These are phyloP conservation scores for Drymonia ruficornis DNA, from an alignment of 2,888 invertebrate genomes.

Conservation along the genomic window DNA sequence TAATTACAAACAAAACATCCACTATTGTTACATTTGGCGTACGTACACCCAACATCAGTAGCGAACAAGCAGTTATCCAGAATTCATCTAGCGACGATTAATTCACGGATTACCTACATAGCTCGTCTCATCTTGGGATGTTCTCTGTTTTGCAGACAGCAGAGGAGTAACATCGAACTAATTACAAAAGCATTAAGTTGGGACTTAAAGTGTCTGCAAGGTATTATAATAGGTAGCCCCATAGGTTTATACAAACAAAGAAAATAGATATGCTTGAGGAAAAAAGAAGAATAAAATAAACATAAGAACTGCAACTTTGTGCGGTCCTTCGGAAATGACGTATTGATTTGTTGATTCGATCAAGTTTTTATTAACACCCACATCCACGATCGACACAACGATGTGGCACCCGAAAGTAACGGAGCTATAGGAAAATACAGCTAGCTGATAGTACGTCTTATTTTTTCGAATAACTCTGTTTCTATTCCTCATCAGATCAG, in stretches of 20 bases:
- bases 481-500: no score
- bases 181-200: slow-evolving; percentile 18
- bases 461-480: no score
- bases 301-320: background rate
- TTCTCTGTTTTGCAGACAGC: background rate
- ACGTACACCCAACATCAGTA: no score
- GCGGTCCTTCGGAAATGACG: background rate
- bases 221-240: background rate
- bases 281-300: background rate
- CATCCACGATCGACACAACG: no score
- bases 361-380: no score
- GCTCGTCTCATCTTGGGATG: slow-evolving; percentile 10
- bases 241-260: background rate
- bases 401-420: no score
- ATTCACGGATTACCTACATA: slow-evolving; percentile 13
- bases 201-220: background rate
- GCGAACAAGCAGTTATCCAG: background rate
- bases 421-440: no score
- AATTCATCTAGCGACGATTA: slow-evolving; percentile 19
- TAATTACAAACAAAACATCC: no score
- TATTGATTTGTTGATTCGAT: no score
- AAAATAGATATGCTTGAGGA: background rate
- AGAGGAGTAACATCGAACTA: slow-evolving; percentile 14
- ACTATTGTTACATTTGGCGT: no score
- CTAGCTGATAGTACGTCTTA: no score